phyloP scores from a whole-genome alignment of 2,888 invertebrate species.

The Melipona bicolor region DNA sequence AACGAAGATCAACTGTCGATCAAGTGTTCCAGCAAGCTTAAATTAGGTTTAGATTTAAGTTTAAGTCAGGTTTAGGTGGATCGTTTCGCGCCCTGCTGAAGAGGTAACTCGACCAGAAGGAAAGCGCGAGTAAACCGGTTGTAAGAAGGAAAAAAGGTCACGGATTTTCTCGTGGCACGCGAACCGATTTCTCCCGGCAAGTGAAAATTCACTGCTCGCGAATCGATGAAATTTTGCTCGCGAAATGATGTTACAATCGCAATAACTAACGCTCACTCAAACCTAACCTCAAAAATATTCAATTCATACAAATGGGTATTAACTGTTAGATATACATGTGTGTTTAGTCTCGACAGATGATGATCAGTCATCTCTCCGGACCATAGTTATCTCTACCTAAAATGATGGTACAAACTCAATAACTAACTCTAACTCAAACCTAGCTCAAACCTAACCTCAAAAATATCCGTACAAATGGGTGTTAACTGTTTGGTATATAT shows the following conservation, averaged over 20 bases:
- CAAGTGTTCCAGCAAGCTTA: too few relatives aligned
- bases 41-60: too few relatives aligned
- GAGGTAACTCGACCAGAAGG: constrained; percentile 39
- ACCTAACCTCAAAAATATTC: constrained; percentile 45
- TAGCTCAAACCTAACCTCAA: background rate
- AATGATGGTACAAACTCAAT: too few relatives aligned
- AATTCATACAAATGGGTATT: constrained; percentile 52
- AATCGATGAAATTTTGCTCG: background rate
- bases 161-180: constrained; percentile 49
- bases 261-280: too few relatives aligned
- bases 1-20: too few relatives aligned
- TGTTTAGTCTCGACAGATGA: too few relatives aligned
- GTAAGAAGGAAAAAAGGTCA: constrained; percentile 35
- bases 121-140: constrained; percentile 62
- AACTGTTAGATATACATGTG: background rate
- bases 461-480: constrained; percentile 57
- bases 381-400: too few relatives aligned
- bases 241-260: too few relatives aligned
- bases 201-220: constrained; percentile 38
- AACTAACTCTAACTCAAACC: too few relatives aligned
- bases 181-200: constrained; percentile 45
- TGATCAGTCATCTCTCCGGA: too few relatives aligned
- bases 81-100: constrained; percentile 9
- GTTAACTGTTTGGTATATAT: background rate
- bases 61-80: too few relatives aligned